Base-by-base conservation (phyloP, 2,113 vertebrate genomes). In the Ariopsis seemanni region DNA sequence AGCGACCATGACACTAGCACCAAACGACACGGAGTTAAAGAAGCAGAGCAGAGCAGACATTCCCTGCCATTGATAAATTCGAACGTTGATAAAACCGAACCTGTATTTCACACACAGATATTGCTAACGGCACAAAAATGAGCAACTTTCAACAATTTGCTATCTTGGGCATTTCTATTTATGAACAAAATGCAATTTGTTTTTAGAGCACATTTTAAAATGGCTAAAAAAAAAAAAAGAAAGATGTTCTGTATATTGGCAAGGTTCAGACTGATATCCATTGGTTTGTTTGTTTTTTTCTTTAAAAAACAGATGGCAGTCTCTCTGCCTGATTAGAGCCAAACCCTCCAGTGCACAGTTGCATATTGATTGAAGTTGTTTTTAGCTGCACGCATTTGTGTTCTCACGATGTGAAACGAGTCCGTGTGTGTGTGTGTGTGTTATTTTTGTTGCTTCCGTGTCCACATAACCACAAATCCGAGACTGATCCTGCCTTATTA, bases 401-500 rank as follows among this genome's bases (percentile, higher is more conserved):
- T 50, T 30, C 48, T 52, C 2, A 8, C 20, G 9, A 85, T 60
- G 30, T 75, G 17, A 55, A 48, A 7, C 12, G 42, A 50, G 30
- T 20, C 11, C 17, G 60, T 69, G 42, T 53, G 30, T 30, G 87
- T 57, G 34, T 78, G 27, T 65, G 42, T 85, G 2, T 17, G 67
- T 71, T 27, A 18, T 52, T n/a, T 60, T n/a, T 74, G 7, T 7
- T 42, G 71, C 1, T 52, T 34, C 7, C 2, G n/a, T 20, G 58
- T 67, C 25, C 69, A 69, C 60, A 57, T 25, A 27, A 60, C 7
- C 63, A 34, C 75, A 65, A 53, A 22, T 55, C 52, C 53, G 84
- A 85, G 86, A 55, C 60, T 62, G 55, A 83, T 75, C 27, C 79
- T 62, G 34, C 42, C 80, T 84, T 48, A 86, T 86, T 88, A 90